A percentile compares a stretch with the other conserved stretches of the same genome.
These are phyloP conservation scores for Glaucopsyche alexis DNA, from an alignment of 2,888 invertebrate genomes.

Conservation along the genomic window DNA sequence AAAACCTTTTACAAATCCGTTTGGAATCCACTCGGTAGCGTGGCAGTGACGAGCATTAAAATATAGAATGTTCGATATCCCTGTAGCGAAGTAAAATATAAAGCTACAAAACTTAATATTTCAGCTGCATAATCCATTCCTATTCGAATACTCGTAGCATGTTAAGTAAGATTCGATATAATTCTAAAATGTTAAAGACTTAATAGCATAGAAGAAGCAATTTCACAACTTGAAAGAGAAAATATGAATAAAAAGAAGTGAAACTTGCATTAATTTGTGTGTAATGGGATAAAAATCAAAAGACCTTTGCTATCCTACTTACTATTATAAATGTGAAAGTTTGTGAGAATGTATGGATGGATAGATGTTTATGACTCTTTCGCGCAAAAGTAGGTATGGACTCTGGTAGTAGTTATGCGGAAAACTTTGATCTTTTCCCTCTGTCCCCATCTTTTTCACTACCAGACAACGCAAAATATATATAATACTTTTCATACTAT, in stretches of 20 bases:
- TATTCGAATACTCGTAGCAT: neutral
- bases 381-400: no score
- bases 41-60: neutral
- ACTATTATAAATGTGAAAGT: no score
- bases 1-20: neutral
- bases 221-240: neutral
- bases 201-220: neutral
- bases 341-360: no score
- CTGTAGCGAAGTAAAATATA: neutral
- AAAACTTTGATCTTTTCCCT: no score
- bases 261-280: neutral
- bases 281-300: no score
- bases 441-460: no score
- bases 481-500: no score
- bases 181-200: neutral
- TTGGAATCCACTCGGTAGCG: neutral
- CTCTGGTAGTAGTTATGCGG: no score
- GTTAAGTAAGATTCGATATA: neutral
- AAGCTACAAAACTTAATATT: neutral
- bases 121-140: slow-evolving; percentile 8
- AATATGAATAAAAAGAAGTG: neutral
- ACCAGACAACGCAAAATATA: no score
- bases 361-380: no score
- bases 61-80: neutral
- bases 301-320: no score